Evolutionary conservation across 2,797 vertebrate genomes (phyloP).

Genomic region (Phoebastria nigripes): DNA sequence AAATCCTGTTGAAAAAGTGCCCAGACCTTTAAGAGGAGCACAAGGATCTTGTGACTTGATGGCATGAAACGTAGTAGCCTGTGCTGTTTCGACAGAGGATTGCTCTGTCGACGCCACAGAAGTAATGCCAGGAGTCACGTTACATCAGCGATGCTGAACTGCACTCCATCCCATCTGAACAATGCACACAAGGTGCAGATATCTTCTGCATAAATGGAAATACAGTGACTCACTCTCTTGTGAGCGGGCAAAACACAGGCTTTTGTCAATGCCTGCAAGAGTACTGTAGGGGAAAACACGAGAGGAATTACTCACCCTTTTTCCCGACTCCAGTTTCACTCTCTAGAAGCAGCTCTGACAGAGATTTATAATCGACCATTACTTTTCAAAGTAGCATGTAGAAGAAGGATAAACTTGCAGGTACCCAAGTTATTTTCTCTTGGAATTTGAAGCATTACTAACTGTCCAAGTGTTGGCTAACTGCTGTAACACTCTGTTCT

Average conservation of each 20-base stretch:
- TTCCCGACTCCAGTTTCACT: not conserved
- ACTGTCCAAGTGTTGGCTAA: not conserved
- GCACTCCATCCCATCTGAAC: not conserved
- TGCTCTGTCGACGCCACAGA: not conserved
- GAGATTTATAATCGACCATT: not conserved
- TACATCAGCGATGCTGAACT: not conserved
- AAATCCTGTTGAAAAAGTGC: slow-evolving; percentile 6
- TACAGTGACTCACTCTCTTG: not conserved
- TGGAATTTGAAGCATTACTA: not conserved
- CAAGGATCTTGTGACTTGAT: not conserved
- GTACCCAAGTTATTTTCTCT: not conserved
- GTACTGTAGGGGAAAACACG: not conserved
- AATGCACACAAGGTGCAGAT: not conserved
- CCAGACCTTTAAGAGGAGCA: not conserved
- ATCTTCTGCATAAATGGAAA: not conserved
- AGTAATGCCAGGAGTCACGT: not conserved
- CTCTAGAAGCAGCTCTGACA: not conserved
- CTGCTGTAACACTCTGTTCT: not conserved
- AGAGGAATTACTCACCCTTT: not conserved
- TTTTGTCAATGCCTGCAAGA: not conserved
- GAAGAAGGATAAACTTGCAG: not conserved
- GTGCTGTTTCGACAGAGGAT: not conserved
- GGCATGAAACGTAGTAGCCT: not conserved
- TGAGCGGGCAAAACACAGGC: not conserved
- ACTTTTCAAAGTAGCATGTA: not conserved